Evolutionary conservation across 2,888 invertebrate species (phyloP).

Genomic region (Drosophila recens): DNA sequence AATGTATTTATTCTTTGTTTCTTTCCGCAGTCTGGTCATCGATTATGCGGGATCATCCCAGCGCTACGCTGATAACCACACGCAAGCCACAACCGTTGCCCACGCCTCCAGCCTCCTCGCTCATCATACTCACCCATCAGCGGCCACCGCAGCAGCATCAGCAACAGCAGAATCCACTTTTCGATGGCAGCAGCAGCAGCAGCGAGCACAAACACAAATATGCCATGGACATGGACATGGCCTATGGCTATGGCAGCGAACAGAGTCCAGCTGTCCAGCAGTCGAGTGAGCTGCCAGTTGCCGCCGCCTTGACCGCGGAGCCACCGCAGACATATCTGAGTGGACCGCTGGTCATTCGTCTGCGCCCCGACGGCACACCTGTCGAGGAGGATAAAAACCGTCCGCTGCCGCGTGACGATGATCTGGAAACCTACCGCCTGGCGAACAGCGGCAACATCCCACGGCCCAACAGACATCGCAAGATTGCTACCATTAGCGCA

Average conservation of each 20-base stretch:
- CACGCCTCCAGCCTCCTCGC: conserved; percentile 84
- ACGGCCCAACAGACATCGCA: conserved; percentile 77
- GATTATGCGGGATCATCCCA: conserved; percentile 87
- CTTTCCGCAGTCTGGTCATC: conserved; percentile 88
- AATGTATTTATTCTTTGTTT: conserved; percentile 54
- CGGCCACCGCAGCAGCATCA: conserved; percentile 63
- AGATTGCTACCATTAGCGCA: conserved; percentile 82
- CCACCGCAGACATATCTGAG: conserved; percentile 82
- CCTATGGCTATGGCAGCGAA: conserved; percentile 79
- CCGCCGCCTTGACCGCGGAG: conserved; percentile 49
- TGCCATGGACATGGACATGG: conserved; percentile 84
- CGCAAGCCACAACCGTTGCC: conserved; percentile 84
- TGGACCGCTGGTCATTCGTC: conserved; percentile 89
- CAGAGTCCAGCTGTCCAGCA: conserved; percentile 38
- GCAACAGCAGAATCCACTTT: conserved; percentile 85
- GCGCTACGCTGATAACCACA: conserved; percentile 82
- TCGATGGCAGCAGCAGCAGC: conserved; percentile 71
- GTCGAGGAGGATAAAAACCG: conserved; percentile 86
- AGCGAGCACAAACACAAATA: conserved; percentile 80
- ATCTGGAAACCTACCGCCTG: conserved; percentile 80
- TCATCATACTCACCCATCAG: conserved; percentile 85
- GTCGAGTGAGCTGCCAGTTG: conserved; percentile 66
- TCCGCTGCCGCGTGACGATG: conserved; percentile 86
- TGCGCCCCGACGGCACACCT: conserved; percentile 89
- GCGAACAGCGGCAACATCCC: conserved; percentile 40